These are phyloP conservation scores for Timandra comae DNA, from an alignment of 2,888 invertebrate genomes.

Conservation along the genomic window DNA sequence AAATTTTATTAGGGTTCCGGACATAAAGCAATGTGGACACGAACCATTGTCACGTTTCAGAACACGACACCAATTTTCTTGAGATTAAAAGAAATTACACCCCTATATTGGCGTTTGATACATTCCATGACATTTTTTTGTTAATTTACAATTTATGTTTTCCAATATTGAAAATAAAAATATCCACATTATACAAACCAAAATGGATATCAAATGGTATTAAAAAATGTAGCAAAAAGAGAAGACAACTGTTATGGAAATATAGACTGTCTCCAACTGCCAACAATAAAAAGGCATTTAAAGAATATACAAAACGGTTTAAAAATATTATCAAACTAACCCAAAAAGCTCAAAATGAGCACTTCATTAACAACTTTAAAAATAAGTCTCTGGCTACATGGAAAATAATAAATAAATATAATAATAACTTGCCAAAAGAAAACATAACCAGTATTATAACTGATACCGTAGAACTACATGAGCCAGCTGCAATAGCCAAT, in stretches of 20 bases:
- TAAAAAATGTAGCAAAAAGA: too few relatives aligned
- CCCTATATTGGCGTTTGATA: too few relatives aligned
- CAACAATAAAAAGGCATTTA: too few relatives aligned
- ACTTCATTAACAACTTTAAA: neutral
- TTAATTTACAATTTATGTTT: too few relatives aligned
- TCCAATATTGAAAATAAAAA: too few relatives aligned
- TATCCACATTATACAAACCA: too few relatives aligned
- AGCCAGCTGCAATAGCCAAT: constrained; percentile 3
- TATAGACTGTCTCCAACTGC: too few relatives aligned
- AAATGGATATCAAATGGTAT: too few relatives aligned
- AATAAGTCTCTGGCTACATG: constrained; percentile 5
- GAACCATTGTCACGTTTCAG: constrained; percentile 9
- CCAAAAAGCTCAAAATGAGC: constrained; percentile 3
- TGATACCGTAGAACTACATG: neutral
- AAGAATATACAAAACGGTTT: too few relatives aligned
- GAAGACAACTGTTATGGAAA: too few relatives aligned
- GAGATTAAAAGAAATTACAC: neutral
- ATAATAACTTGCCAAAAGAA: constrained; percentile 2
- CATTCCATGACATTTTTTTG: too few relatives aligned
- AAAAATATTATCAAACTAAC: constrained; percentile 3
- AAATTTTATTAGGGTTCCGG: constrained; percentile 13
- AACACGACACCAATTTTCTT: constrained; percentile 9
- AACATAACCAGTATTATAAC: neutral
- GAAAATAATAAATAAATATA: constrained; percentile 3
- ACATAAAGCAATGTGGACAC: constrained; percentile 10